phyloP scores from a whole-genome alignment of 2,888 invertebrate genomes.

The Microctonus aethiopoides region DNA sequence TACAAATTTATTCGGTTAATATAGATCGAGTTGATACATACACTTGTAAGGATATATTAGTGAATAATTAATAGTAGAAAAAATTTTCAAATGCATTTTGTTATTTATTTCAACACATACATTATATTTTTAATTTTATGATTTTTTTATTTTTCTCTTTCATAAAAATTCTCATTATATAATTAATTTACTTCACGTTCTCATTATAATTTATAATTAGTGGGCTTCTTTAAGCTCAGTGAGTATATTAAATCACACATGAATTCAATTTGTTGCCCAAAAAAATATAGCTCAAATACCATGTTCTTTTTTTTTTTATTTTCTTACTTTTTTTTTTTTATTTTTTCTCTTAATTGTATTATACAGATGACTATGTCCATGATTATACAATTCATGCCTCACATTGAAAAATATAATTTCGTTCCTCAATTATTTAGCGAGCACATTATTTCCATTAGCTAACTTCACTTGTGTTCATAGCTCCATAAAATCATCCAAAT shows the following conservation, averaged over 20 bases:
- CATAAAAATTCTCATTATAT: neutral
- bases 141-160: neutral
- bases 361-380: neutral
- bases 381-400: constrained; percentile 1
- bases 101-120: constrained; percentile 10
- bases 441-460: neutral
- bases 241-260: neutral
- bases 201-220: neutral
- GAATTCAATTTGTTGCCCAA: constrained; percentile 1
- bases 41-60: neutral
- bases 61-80: neutral
- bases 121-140: neutral
- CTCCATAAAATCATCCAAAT: neutral
- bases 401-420: constrained; percentile 33
- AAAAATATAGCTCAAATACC: neutral
- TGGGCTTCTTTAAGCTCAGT: constrained; percentile 8
- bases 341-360: neutral
- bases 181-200: neutral
- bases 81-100: neutral
- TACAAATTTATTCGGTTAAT: neutral
- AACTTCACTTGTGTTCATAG: neutral
- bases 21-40: neutral
- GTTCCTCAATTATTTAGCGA: neutral
- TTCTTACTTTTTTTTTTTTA: neutral
- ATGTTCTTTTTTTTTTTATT: neutral